Conservation (phyloP, 2,797 vertebrate genomes). For the Malurus splendens region DNA sequence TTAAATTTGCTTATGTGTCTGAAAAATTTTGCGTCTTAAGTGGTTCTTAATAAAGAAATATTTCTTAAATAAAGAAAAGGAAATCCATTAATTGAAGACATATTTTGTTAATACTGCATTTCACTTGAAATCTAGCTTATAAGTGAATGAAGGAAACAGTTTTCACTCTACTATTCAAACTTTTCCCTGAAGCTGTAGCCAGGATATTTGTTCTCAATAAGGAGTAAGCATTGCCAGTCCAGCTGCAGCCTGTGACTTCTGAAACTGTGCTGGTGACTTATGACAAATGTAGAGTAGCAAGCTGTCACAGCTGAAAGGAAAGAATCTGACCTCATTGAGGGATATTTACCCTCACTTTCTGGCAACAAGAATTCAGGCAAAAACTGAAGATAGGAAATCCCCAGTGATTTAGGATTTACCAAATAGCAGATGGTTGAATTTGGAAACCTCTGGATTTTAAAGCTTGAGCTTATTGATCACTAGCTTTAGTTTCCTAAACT, state of each 20-base stretch:
- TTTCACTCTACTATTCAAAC: background rate
- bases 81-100: background rate
- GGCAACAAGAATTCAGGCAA: background rate
- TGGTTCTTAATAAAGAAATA: background rate
- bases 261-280: background rate
- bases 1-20: background rate
- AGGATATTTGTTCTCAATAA: background rate
- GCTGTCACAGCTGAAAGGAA: background rate
- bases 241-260: background rate
- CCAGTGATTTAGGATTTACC: background rate
- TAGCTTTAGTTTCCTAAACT: background rate
- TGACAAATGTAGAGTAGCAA: background rate
- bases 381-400: background rate
- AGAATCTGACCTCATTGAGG: background rate
- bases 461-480: background rate
- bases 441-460: background rate
- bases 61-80: background rate
- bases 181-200: background rate
- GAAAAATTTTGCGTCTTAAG: background rate
- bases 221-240: background rate
- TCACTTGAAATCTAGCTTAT: background rate
- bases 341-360: background rate
- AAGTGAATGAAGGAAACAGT: background rate
- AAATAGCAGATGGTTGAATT: background rate
- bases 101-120: background rate